phyloP scores from a whole-genome alignment of 2,888 invertebrate species.

The Spicauda simplicius region DNA sequence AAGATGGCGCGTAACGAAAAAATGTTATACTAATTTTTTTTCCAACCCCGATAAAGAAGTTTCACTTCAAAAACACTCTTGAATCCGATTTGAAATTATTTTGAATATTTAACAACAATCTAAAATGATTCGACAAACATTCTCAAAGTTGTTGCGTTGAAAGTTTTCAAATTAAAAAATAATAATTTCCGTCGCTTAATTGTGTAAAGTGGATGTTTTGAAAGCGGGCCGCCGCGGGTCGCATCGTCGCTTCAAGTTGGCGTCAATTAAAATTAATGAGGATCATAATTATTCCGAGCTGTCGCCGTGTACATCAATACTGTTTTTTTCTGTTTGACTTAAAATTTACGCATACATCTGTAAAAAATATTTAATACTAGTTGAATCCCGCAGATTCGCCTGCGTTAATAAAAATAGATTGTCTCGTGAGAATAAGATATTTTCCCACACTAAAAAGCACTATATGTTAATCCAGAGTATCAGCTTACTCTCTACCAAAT shows the following conservation, averaged over 20 bases:
- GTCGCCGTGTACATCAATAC: not conserved
- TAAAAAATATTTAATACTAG: too few relatives aligned
- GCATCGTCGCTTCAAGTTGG: slow-evolving; percentile 5
- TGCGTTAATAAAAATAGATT: too few relatives aligned
- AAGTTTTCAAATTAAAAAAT: slow-evolving; percentile 21
- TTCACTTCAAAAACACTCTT: too few relatives aligned
- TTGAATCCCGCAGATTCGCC: too few relatives aligned
- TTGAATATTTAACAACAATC: not conserved
- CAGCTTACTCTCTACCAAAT: too few relatives aligned
- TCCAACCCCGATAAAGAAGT: too few relatives aligned
- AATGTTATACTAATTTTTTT: too few relatives aligned
- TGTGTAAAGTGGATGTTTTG: slow-evolving; percentile 21
- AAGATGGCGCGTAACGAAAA: too few relatives aligned
- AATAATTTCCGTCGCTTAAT: slow-evolving; percentile 24
- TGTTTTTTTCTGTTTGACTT: not conserved
- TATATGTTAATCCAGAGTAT: too few relatives aligned
- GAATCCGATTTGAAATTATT: not conserved
- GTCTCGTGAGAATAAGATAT: too few relatives aligned
- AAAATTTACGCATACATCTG: not conserved
- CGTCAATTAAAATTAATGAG: slow-evolving; percentile 25
- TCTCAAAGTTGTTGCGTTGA: slow-evolving; percentile 6
- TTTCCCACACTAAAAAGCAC: too few relatives aligned
- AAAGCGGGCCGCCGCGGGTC: slow-evolving; percentile 28
- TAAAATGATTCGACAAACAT: not conserved
- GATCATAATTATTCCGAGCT: slow-evolving; percentile 14